phyloP scores from a whole-genome alignment of 2,797 vertebrate species.

The Fratercula arctica region DNA sequence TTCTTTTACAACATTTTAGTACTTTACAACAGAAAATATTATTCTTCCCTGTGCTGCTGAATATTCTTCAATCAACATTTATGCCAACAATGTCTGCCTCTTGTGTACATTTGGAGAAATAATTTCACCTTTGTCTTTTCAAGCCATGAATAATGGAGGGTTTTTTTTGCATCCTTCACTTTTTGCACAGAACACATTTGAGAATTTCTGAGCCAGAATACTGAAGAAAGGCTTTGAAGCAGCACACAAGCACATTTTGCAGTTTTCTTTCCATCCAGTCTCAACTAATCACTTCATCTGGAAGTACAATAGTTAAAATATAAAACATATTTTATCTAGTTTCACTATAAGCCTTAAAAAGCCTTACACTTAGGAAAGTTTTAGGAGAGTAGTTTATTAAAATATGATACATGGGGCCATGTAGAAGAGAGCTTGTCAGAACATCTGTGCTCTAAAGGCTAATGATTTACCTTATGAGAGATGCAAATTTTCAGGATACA shows the following conservation, averaged over 20 bases:
- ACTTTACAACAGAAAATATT: background rate
- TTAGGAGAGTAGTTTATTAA: background rate
- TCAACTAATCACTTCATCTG: background rate
- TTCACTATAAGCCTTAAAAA: background rate
- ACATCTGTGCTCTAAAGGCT: background rate
- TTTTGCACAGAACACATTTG: background rate
- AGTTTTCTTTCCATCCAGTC: background rate
- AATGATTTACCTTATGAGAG: background rate
- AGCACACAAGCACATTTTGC: background rate
- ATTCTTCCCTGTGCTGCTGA: background rate
- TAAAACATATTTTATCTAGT: background rate
- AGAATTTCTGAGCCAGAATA: background rate
- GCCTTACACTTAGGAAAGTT: background rate
- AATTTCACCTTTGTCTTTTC: background rate
- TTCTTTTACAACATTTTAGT: background rate
- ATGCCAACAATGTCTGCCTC: accelerated
- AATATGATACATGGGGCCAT: background rate
- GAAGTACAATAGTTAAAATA: background rate
- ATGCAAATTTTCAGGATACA: background rate
- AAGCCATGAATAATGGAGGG: background rate
- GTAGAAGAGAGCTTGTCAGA: background rate
- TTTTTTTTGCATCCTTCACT: background rate
- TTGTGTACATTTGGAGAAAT: background rate
- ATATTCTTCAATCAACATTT: background rate
- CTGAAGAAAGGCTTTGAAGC: background rate